Evolutionary conservation across 2,797 vertebrate species (phyloP).

Genomic region (Sciurus carolinensis): DNA sequence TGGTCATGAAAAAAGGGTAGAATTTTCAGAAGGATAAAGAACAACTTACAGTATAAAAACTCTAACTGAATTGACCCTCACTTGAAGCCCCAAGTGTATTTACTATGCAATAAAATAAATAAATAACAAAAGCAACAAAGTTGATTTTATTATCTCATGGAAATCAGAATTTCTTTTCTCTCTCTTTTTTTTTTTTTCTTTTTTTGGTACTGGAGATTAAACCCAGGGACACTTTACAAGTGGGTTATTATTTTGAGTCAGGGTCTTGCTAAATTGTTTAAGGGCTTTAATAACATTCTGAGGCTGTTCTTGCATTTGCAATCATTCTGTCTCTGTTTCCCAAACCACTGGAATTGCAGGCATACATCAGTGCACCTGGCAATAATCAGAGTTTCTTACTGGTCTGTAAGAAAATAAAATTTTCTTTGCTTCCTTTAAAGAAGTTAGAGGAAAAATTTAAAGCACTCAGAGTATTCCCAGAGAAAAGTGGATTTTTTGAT

Average conservation of each 20-base stretch:
- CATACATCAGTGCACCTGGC: too few relatives aligned
- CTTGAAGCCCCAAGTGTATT: background rate
- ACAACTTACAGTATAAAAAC: background rate
- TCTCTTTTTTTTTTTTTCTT: too few relatives aligned
- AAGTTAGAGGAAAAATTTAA: constrained; percentile 45
- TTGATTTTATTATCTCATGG: background rate
- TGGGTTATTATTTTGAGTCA: too few relatives aligned
- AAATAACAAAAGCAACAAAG: background rate
- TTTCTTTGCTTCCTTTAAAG: background rate
- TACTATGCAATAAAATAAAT: constrained; percentile 9
- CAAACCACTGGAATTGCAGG: too few relatives aligned
- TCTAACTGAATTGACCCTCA: background rate
- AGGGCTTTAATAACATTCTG: too few relatives aligned
- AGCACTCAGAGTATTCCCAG: background rate
- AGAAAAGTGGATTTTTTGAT: background rate
- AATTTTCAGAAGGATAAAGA: constrained; percentile 47
- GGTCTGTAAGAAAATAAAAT: background rate
- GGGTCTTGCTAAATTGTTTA: too few relatives aligned
- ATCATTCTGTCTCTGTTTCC: too few relatives aligned
- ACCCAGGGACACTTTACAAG: too few relatives aligned
- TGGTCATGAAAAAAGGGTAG: background rate
- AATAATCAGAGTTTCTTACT: constrained; percentile 39
- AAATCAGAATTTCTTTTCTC: constrained; percentile 27
- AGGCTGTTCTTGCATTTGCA: too few relatives aligned
- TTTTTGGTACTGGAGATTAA: too few relatives aligned